phyloP scores from a whole-genome alignment of 2,888 invertebrate species.

The Malthinus seriepunctatus region DNA sequence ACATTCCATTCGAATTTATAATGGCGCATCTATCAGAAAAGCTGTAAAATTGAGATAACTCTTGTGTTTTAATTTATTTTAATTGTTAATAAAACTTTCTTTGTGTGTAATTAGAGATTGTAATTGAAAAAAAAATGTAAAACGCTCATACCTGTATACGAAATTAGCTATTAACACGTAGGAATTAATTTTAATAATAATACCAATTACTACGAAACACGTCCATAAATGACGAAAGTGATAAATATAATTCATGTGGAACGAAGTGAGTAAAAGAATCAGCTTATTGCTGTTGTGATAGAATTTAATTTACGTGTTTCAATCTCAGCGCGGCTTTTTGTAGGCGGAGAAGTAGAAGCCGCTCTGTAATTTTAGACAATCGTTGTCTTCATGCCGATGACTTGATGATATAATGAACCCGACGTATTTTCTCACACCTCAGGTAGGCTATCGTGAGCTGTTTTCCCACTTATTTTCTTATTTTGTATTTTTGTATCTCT shows the following conservation, averaged over 20 bases:
- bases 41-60: too few species aligned
- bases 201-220: conserved; percentile 7
- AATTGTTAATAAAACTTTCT: too few species aligned
- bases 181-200: conserved; percentile 16
- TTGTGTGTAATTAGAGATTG: too few species aligned
- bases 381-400: conserved; percentile 56
- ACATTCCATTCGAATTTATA: too few species aligned
- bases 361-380: conserved; percentile 57
- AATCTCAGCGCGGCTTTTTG: conserved; percentile 42
- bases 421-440: conserved; percentile 56
- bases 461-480: conserved; percentile 55
- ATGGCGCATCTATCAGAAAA: too few species aligned
- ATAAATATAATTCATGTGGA: conserved; percentile 47
- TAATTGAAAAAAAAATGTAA: too few species aligned
- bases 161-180: conserved; percentile 8
- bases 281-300: conserved; percentile 36
- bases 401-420: conserved; percentile 58
- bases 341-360: conserved; percentile 47
- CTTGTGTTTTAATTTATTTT: too few species aligned
- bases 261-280: conserved; percentile 32
- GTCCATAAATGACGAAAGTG: conserved; percentile 46
- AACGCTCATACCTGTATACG: too few species aligned
- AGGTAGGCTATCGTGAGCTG: conserved; percentile 44
- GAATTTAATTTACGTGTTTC: conserved; percentile 56
- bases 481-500: conserved; percentile 38